phyloP scores from a whole-genome alignment of 2,888 invertebrate genomes.

The Ptychoptera contaminata region DNA sequence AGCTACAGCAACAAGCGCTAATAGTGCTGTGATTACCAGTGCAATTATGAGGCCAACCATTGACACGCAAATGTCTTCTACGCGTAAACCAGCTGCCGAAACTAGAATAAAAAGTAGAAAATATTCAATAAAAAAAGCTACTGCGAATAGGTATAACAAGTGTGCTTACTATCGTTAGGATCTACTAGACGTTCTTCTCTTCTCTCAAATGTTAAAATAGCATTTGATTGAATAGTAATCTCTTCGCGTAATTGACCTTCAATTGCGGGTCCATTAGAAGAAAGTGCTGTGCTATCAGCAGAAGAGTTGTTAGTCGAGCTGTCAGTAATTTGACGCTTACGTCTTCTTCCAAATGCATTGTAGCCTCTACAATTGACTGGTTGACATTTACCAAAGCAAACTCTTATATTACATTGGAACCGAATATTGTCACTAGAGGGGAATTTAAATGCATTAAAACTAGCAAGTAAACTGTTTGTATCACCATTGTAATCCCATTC shows the following conservation, averaged over 20 bases:
- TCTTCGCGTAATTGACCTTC: slow-evolving; percentile 81
- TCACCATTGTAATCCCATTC: slow-evolving; percentile 85
- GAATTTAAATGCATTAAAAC: slow-evolving; percentile 90
- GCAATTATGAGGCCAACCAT: slow-evolving; percentile 88
- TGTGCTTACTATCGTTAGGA: slow-evolving; percentile 53
- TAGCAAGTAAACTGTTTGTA: slow-evolving; percentile 68
- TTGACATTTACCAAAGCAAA: slow-evolving; percentile 90
- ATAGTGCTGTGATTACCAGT: slow-evolving; percentile 74
- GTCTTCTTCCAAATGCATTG: slow-evolving; percentile 76
- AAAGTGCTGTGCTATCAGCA: slow-evolving; percentile 38
- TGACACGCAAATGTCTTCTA: slow-evolving; percentile 82
- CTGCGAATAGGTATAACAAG: not conserved
- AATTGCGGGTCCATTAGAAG: slow-evolving; percentile 38
- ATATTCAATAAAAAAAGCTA: not conserved
- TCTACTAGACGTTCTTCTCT: slow-evolving; percentile 64
- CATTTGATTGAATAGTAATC: slow-evolving; percentile 83
- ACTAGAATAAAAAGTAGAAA: slow-evolving; percentile 17
- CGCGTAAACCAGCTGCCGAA: slow-evolving; percentile 34
- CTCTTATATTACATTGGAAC: slow-evolving; percentile 90
- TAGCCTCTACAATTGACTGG: slow-evolving; percentile 86
- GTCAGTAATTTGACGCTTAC: slow-evolving; percentile 40
- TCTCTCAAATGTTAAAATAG: slow-evolving; percentile 76
- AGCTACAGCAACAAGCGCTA: slow-evolving; percentile 85
- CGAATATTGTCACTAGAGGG: slow-evolving; percentile 85
- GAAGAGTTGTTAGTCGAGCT: slow-evolving; percentile 19